Conservation (phyloP, 2,797 vertebrate genomes). For the Periophthalmus magnuspinnatus region DNA sequence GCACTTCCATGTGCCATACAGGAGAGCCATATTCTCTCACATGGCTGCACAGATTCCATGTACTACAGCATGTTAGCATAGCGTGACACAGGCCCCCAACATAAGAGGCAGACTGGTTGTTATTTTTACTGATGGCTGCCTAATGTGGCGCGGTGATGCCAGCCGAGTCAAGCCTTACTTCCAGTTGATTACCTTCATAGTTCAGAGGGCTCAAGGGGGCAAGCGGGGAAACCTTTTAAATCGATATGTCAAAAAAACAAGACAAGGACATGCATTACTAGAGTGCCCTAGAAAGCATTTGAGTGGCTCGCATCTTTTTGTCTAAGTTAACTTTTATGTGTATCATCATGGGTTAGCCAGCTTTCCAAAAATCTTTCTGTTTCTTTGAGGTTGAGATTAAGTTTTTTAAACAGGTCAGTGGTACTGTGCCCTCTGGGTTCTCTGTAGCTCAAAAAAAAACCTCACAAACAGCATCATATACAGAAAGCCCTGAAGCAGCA, state of each 20-base stretch:
- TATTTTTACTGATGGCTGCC: constrained; percentile 77
- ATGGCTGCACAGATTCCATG: constrained; percentile 34
- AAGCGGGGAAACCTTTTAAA: constrained; percentile 58
- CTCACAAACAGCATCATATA: constrained; percentile 47
- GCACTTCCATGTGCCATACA: constrained; percentile 3
- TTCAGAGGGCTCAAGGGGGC: constrained; percentile 58
- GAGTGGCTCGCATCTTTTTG: constrained; percentile 9
- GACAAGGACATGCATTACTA: constrained; percentile 7
- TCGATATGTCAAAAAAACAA: constrained; percentile 52
- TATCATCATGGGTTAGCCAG: constrained; percentile 22
- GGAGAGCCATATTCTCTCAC: constrained; percentile 6
- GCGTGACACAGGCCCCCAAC: constrained; percentile 62
- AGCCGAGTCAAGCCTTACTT: constrained; percentile 64
- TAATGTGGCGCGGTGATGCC: constrained; percentile 70
- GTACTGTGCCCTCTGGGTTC: constrained; percentile 59
- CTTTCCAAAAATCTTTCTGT: constrained; percentile 17
- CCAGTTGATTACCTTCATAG: constrained; percentile 73
- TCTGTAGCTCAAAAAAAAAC: constrained; percentile 44
- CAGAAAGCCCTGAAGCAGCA: constrained; percentile 27
- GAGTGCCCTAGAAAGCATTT: constrained; percentile 16
- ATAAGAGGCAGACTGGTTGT: constrained; percentile 73
- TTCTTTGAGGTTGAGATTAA: constrained; percentile 60
- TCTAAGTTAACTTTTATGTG: constrained; percentile 15
- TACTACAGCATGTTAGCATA: constrained; percentile 47
- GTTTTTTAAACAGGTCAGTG: constrained; percentile 71